Conservation (phyloP, 2,113 vertebrate species). For the Phylloscopus trochilus region DNA sequence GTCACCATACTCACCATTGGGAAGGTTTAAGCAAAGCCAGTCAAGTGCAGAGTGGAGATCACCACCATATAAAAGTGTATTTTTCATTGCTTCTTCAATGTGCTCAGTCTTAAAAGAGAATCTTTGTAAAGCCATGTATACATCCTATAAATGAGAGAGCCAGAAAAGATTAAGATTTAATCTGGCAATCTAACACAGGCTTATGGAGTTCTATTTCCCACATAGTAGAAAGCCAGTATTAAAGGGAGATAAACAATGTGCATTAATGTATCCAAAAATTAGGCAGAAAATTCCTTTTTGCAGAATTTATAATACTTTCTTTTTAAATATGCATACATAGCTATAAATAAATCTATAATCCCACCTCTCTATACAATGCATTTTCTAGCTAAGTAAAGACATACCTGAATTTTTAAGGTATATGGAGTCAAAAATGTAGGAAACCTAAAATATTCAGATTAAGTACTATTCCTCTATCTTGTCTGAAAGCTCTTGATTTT, state of each 20-base stretch:
- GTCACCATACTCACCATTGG: slow-evolving; percentile 78
- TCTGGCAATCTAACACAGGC: not conserved
- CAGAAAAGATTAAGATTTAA: not conserved
- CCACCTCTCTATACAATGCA: accelerated
- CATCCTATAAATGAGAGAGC: slow-evolving; percentile 75
- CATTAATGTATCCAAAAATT: not conserved
- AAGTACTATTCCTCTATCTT: not conserved
- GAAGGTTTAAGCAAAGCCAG: slow-evolving; percentile 96
- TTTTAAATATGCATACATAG: accelerated
- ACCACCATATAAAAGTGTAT: slow-evolving; percentile 89
- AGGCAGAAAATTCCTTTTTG: not conserved
- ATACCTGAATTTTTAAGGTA: not conserved
- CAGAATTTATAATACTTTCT: not conserved
- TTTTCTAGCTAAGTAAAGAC: not conserved
- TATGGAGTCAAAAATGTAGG: not conserved
- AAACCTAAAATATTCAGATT: not conserved
- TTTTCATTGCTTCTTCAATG: slow-evolving; percentile 97
- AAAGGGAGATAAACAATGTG: not conserved
- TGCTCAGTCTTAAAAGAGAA: slow-evolving; percentile 92
- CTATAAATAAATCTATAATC: not conserved
- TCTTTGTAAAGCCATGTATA: slow-evolving; percentile 91
- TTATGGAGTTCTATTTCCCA: not conserved
- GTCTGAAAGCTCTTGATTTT: not conserved
- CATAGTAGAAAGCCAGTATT: not conserved
- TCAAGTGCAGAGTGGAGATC: slow-evolving; percentile 97